Evolutionary conservation across 2,797 vertebrate genomes (phyloP).

Genomic region (Garrulus glandarius): DNA sequence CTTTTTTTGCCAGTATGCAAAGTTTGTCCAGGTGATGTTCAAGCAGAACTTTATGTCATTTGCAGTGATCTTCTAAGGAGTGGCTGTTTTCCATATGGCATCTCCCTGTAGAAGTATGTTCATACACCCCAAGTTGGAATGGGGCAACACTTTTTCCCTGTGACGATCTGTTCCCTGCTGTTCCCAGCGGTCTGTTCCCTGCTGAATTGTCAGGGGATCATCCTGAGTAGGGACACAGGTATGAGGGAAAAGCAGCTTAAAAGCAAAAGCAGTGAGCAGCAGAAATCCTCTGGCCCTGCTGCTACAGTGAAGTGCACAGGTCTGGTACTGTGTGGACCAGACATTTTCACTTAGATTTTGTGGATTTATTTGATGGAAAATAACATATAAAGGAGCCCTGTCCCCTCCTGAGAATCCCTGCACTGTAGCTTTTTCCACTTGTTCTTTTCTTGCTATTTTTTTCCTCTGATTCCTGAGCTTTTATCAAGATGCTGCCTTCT

Average conservation of each 20-base stretch:
- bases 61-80: not conserved
- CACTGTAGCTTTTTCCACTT: not conserved
- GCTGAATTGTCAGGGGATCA: not conserved
- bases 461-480: not conserved
- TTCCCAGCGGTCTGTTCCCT: fast-evolving
- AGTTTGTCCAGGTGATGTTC: not conserved
- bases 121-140: fast-evolving
- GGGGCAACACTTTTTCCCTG: not conserved
- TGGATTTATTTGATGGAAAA: not conserved
- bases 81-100: fast-evolving
- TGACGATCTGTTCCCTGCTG: not conserved
- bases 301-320: fast-evolving
- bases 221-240: not conserved
- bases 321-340: fast-evolving
- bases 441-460: not conserved
- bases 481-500: not conserved
- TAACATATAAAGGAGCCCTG: fast-evolving
- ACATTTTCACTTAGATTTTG: not conserved
- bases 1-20: not conserved
- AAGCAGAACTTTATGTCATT: not conserved
- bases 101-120: not conserved
- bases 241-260: not conserved
- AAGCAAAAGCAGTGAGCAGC: not conserved
- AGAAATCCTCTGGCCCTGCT: not conserved
- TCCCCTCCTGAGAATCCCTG: not conserved